Conservation (phyloP, 2,113 vertebrate genomes). For the Nestor notabilis region DNA sequence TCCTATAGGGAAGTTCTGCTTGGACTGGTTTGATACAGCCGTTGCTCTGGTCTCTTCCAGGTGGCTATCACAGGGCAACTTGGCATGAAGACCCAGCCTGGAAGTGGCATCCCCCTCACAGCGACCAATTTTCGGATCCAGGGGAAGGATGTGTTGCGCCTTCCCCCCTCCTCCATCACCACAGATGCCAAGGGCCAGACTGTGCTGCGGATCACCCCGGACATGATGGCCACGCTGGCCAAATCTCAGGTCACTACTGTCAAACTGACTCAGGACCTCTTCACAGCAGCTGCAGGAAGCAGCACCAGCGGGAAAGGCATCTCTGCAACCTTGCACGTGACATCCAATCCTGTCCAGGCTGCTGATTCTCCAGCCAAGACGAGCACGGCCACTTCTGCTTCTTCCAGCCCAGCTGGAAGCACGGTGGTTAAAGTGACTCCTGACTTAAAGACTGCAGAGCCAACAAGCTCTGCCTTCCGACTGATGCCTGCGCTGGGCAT, state of each 20-base stretch:
- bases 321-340: slow-evolving; percentile 91
- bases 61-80: slow-evolving; percentile 94
- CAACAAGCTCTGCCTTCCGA: slow-evolving; percentile 84
- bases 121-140: slow-evolving; percentile 95
- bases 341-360: slow-evolving; percentile 79
- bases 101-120: slow-evolving; percentile 85
- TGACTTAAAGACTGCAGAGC: slow-evolving; percentile 82
- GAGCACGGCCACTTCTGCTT: slow-evolving; percentile 56
- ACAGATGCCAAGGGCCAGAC: slow-evolving; percentile 96
- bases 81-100: slow-evolving; percentile 85
- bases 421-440: slow-evolving; percentile 86
- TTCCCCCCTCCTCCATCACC: slow-evolving; percentile 94
- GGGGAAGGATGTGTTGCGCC: slow-evolving; percentile 93
- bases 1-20: not conserved
- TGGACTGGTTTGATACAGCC: not conserved
- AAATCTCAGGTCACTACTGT: slow-evolving; percentile 94
- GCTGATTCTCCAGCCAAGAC: slow-evolving; percentile 78
- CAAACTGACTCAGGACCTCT: slow-evolving; percentile 94
- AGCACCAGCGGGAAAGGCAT: slow-evolving; percentile 83
- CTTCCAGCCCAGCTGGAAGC: slow-evolving; percentile 74
- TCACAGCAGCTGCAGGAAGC: slow-evolving; percentile 76
- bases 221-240: slow-evolving; percentile 98
- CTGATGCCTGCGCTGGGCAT: slow-evolving; percentile 94
- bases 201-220: slow-evolving; percentile 93
- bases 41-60: slow-evolving; percentile 58